A percentile compares a stretch with the other conserved stretches of the same genome.
These are phyloP conservation scores for Sabatieria punctata DNA, from an alignment of 2,888 invertebrate genomes.

Conservation along the genomic window DNA sequence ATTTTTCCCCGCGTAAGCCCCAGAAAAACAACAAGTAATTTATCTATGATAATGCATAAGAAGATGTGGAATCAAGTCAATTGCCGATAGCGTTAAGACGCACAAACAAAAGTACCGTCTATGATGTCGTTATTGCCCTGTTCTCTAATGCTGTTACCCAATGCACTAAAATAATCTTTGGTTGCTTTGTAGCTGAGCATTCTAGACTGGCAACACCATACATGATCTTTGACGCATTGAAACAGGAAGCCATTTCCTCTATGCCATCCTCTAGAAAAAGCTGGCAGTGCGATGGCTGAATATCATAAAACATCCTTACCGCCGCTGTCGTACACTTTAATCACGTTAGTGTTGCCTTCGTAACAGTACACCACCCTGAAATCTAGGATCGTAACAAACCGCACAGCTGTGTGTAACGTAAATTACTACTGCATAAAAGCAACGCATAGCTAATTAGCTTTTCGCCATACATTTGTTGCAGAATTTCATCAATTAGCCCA, in stretches of 20 bases:
- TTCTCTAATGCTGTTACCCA: slow-evolving; percentile 17
- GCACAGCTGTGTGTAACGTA: neutral
- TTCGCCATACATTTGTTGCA: neutral
- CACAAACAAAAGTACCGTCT: too few relatives aligned
- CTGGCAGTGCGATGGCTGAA: neutral
- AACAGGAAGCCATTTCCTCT: slow-evolving; percentile 17
- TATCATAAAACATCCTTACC: slow-evolving; percentile 13
- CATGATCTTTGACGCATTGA: slow-evolving; percentile 20
- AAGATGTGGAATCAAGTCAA: too few relatives aligned
- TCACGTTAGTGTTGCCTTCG: slow-evolving; percentile 22
- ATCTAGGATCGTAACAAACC: neutral
- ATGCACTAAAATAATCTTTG: slow-evolving; percentile 25
- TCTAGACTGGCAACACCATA: slow-evolving; percentile 21
- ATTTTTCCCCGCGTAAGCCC: too few relatives aligned
- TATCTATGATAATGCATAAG: neutral
- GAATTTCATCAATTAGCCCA: neutral
- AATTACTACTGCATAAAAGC: neutral
- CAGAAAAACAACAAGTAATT: neutral
- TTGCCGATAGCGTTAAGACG: too few relatives aligned
- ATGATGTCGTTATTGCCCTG: too few relatives aligned
- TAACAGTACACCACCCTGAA: slow-evolving; percentile 25
- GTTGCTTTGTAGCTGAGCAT: slow-evolving; percentile 14
- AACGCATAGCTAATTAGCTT: neutral
- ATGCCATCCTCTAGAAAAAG: slow-evolving; percentile 20
- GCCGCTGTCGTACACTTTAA: slow-evolving; percentile 20